Conservation (phyloP, 2,888 invertebrate genomes). For the Beris morrisii region DNA sequence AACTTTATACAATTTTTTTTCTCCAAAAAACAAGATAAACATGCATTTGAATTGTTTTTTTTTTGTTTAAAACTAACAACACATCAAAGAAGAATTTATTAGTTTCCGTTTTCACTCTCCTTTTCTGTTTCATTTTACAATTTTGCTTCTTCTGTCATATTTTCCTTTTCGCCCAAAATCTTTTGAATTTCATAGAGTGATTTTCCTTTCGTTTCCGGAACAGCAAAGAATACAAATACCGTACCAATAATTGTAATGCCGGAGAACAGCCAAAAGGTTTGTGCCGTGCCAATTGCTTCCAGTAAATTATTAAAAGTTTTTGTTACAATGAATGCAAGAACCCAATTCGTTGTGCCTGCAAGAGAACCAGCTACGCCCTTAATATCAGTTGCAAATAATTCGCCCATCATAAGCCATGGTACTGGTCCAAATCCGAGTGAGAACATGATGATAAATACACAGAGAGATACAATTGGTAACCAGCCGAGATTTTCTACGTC, state of each 20-base stretch:
- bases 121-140: slow-evolving; percentile 7
- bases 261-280: slow-evolving; percentile 76
- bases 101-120: background rate
- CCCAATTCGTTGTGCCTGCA: slow-evolving; percentile 81
- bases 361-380: slow-evolving; percentile 76
- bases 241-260: slow-evolving; percentile 66
- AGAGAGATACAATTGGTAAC: slow-evolving; percentile 74
- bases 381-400: slow-evolving; percentile 78
- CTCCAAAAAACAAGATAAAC: no score
- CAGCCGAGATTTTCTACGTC: slow-evolving; percentile 65
- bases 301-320: slow-evolving; percentile 68
- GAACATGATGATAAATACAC: slow-evolving; percentile 77
- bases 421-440: slow-evolving; percentile 86
- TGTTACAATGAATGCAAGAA: slow-evolving; percentile 78
- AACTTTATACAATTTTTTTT: slow-evolving; percentile 22
- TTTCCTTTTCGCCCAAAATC: slow-evolving; percentile 43
- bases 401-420: slow-evolving; percentile 75
- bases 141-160: slow-evolving; percentile 19
- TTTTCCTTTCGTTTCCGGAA: slow-evolving; percentile 61
- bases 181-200: slow-evolving; percentile 54
- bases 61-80: background rate
- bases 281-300: slow-evolving; percentile 61
- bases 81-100: background rate
- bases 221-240: slow-evolving; percentile 67
- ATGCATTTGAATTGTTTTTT: no score